Evolutionary conservation across 2,888 invertebrate species (phyloP).

Genomic region (Tiliacea aurago): DNA sequence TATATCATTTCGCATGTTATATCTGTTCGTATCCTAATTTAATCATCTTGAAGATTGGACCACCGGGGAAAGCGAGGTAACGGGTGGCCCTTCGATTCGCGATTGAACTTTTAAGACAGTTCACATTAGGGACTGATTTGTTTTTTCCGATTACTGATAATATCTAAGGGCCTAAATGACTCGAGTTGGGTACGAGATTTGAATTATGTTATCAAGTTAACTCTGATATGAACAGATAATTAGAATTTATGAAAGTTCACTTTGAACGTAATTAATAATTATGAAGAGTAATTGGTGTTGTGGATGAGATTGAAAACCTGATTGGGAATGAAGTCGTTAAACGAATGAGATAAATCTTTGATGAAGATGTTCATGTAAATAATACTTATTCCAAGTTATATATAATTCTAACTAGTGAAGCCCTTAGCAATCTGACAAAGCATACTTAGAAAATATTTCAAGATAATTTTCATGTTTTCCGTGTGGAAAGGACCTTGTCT

Average conservation of each 20-base stretch:
- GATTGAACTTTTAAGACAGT: slow-evolving; percentile 83
- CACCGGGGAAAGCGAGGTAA: slow-evolving; percentile 84
- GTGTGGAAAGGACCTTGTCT: neutral
- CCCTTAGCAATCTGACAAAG: neutral
- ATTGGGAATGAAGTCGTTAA: slow-evolving; percentile 36
- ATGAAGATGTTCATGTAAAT: slow-evolving; percentile 11
- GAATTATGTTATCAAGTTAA: slow-evolving; percentile 57
- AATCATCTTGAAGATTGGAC: slow-evolving; percentile 90
- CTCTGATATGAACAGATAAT: slow-evolving; percentile 54
- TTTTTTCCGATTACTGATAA: slow-evolving; percentile 69
- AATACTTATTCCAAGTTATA: neutral
- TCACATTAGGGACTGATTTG: slow-evolving; percentile 75
- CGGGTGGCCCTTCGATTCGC: slow-evolving; percentile 83
- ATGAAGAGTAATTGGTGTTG: slow-evolving; percentile 38
- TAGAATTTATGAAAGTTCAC: slow-evolving; percentile 50
- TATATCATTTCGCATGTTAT: slow-evolving; percentile 90
- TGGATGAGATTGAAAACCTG: slow-evolving; percentile 45
- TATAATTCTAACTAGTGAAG: neutral
- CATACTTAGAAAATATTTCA: neutral
- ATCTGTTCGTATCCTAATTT: slow-evolving; percentile 89
- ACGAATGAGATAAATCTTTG: neutral
- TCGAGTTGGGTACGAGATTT: slow-evolving; percentile 46
- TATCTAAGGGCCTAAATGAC: slow-evolving; percentile 64
- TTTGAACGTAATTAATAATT: slow-evolving; percentile 54
- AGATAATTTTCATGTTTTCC: neutral